phyloP scores from a whole-genome alignment of 2,888 invertebrate species.

The Lysandra bellargus region DNA sequence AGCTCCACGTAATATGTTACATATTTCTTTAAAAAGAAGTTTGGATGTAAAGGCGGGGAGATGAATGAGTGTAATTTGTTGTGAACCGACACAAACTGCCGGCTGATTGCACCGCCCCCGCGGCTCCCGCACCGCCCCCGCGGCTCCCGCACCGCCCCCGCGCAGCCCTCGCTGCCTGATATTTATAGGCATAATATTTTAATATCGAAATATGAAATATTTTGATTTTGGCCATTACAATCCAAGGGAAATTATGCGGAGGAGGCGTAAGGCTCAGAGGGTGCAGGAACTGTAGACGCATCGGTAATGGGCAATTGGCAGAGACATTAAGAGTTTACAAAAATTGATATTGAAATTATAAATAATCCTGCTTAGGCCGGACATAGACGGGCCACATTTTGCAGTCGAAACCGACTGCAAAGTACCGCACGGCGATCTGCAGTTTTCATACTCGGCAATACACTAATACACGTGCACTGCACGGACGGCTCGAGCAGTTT shows the following conservation, averaged over 20 bases:
- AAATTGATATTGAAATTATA: too few species aligned
- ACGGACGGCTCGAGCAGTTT: too few species aligned
- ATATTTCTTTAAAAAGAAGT: constrained; percentile 39
- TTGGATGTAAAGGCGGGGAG: constrained; percentile 40
- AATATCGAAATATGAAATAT: background rate
- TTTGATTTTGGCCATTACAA: background rate
- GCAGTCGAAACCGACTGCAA: too few species aligned
- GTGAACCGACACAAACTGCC: constrained; percentile 42
- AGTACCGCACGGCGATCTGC: too few species aligned
- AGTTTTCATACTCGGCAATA: too few species aligned
- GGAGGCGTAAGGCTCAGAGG: background rate
- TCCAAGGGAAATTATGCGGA: background rate
- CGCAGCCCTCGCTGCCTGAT: background rate
- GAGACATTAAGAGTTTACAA: background rate
- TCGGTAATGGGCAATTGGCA: background rate
- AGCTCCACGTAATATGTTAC: constrained; percentile 38
- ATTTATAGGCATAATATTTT: background rate
- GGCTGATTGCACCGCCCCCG: constrained; percentile 42
- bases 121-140: background rate
- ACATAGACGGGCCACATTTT: too few species aligned
- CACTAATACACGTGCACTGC: too few species aligned
- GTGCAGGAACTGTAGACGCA: background rate
- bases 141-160: background rate
- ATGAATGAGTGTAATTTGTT: constrained; percentile 46
- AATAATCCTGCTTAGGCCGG: too few species aligned